Conservation (phyloP, 2,888 invertebrate genomes). For the Homarus gammarus region DNA sequence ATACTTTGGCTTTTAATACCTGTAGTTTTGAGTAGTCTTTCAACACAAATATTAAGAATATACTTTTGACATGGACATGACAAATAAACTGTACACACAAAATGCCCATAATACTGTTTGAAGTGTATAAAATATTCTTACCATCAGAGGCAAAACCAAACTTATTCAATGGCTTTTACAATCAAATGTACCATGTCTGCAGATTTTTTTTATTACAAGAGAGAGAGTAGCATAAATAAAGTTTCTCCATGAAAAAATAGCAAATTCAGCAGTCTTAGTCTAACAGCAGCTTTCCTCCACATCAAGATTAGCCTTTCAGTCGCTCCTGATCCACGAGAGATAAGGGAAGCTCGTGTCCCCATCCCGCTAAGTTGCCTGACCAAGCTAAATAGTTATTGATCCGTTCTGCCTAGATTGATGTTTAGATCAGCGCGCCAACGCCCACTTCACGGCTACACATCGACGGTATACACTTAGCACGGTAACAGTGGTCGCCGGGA, state of each 20-base stretch:
- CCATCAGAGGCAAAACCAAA: constrained; percentile 37
- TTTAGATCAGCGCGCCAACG: background rate
- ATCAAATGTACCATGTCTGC: constrained; percentile 1
- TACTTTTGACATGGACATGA: constrained; percentile 50
- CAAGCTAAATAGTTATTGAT: constrained; percentile 33
- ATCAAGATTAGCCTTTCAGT: background rate
- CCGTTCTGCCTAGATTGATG: background rate
- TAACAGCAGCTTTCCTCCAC: constrained; percentile 11
- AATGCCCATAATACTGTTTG: constrained; percentile 71
- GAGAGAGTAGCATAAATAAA: background rate
- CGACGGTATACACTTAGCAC: background rate
- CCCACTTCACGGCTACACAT: background rate
- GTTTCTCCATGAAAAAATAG: background rate
- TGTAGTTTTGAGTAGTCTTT: constrained; percentile 64
- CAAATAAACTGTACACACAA: constrained; percentile 41
- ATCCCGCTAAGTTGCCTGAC: constrained; percentile 17
- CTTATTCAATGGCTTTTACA: background rate
- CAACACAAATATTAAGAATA: constrained; percentile 46
- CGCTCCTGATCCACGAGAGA: constrained; percentile 9
- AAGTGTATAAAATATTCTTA: constrained; percentile 46
- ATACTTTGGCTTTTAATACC: constrained; percentile 68
- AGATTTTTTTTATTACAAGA: background rate
- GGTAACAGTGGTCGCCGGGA: background rate
- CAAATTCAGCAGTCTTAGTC: constrained; percentile 9
- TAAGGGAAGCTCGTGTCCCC: background rate